Conservation (phyloP, 2,888 invertebrate genomes). For the Pyrrhia umbra region DNA sequence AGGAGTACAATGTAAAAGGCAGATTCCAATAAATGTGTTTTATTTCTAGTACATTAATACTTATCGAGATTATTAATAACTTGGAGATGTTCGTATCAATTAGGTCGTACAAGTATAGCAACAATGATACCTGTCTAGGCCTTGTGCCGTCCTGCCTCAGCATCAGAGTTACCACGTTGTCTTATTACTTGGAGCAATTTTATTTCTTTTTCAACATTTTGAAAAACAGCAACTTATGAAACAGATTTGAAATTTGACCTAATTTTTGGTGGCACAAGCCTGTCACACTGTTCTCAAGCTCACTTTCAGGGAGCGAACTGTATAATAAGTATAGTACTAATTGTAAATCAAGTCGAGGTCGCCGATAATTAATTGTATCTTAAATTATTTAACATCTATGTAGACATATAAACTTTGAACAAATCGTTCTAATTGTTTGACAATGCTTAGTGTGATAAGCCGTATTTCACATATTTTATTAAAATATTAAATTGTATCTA, state of each 20-base stretch:
- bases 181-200: neutral
- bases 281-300: too few species aligned
- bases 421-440: conserved; percentile 18
- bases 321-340: neutral
- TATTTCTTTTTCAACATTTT: conserved; percentile 11
- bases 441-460: conserved; percentile 19
- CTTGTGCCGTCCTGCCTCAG: neutral
- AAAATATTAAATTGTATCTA: conserved; percentile 51
- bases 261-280: too few species aligned
- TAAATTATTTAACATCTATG: neutral
- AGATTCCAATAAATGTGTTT: conserved; percentile 81
- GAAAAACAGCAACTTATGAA: conserved; percentile 14
- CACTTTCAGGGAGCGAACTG: conserved; percentile 46
- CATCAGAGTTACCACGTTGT: conserved; percentile 7
- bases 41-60: conserved; percentile 82
- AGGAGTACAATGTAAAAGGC: conserved; percentile 54
- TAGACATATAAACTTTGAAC: neutral
- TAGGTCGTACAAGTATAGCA: conserved; percentile 61
- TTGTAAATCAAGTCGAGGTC: neutral
- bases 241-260: too few species aligned
- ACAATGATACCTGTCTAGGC: conserved; percentile 39
- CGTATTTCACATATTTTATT: conserved; percentile 30
- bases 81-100: conserved; percentile 53
- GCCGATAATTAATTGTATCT: neutral
- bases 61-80: conserved; percentile 77